phyloP scores from a whole-genome alignment of 1,140 invertebrate species.

The Streblospio benedicti region DNA sequence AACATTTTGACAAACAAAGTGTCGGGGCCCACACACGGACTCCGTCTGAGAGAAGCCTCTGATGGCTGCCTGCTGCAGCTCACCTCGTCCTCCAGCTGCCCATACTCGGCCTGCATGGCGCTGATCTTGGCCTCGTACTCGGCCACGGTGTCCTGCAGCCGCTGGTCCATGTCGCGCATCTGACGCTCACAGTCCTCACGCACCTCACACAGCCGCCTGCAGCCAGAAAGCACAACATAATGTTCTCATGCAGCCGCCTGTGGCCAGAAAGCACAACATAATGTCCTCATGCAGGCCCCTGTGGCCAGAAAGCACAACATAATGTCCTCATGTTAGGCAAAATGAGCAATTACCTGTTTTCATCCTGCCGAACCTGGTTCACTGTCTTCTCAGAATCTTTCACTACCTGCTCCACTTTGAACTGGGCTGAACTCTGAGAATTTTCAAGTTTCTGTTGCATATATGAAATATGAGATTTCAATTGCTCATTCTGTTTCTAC shows the following conservation, averaged over 20 bases:
- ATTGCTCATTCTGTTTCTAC: constrained; percentile 1
- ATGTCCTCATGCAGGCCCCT: not conserved
- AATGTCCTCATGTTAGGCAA: no score
- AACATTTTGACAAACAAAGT: no score
- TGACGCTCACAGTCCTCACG: not conserved
- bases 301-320: no score
- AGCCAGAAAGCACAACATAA: no score
- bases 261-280: no score
- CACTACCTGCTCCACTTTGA: not conserved
- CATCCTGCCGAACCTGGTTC: not conserved
- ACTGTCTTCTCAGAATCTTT: not conserved
- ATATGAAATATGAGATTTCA: not conserved
- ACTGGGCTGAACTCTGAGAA: not conserved
- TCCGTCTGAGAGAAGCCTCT: no score
- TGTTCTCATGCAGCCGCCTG: not conserved
- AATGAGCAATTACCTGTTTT: no score
- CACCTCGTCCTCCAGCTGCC: no score
- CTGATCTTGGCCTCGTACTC: not conserved
- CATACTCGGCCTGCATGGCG: no score
- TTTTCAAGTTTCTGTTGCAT: not conserved
- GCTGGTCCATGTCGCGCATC: not conserved
- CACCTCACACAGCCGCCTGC: not conserved
- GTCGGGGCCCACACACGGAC: no score
- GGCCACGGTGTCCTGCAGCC: not conserved
- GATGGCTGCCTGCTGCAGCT: no score